Base-by-base conservation (phyloP, 2,888 invertebrate genomes). In the Polyommatus iphigenia region DNA sequence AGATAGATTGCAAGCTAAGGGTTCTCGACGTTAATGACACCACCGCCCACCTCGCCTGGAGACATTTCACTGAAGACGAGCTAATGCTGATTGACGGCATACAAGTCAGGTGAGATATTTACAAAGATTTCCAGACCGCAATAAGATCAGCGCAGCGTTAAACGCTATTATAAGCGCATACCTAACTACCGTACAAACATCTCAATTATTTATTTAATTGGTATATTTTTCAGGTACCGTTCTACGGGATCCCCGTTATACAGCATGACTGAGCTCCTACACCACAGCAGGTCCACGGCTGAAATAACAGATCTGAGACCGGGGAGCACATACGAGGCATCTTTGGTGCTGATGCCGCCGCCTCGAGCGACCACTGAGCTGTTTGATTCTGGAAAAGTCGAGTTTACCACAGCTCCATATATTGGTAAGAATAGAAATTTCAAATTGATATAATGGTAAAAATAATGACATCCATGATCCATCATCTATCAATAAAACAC, bases 51-150 rank as follows among this genome's bases (percentile, higher is more conserved):
- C 94, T 98, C 1, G 96, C 95, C 76, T 98, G 98, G 98, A 95
- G 97, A 83, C 97, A 97, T 84, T 96, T 98, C 84, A 95, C 95
- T 0, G 97, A 97, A 79, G 96, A 96, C 71, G 98, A 98, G 86
- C 88, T 97, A 81, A 96, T 96, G 83, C 97, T 97, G 84, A 97
- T 98, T 78, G 98, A 98, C 85, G 98, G 98, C 1, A 96, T 98
- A 71, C 98, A 98, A 90, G 91, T 98, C 82, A 90, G 94, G 94
- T 94, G 80, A 80, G 81, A 73, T 77, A 67, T 67, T 13, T 29
- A 67, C 29, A 1, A 67, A 67, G 4, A 29, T 67, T 20, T 20
- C 20, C 8, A 62, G 10, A 20, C 10, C n/a, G 59, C 8, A 62
- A 62, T 54, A 3, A 59, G n/a, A 59, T n/a, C n/a, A 59, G 18